These are phyloP conservation scores for Arenaria interpres DNA, from an alignment of 2,113 vertebrate species.

Conservation along the genomic window DNA sequence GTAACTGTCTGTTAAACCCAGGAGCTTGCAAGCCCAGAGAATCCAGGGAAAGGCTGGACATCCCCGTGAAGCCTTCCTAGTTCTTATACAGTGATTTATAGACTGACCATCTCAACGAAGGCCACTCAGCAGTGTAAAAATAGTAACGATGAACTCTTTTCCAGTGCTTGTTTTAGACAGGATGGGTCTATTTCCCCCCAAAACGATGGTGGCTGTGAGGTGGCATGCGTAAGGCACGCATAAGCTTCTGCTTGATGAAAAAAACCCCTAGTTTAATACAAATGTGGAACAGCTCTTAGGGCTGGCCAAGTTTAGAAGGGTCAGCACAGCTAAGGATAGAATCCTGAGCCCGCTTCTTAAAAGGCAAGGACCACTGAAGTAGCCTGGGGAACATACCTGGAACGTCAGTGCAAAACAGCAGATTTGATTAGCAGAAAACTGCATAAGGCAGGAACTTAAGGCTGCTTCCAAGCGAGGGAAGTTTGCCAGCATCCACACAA, in stretches of 20 bases:
- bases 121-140: no score
- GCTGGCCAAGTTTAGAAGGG: background rate
- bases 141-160: background rate
- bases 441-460: background rate
- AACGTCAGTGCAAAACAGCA: conserved; percentile 6
- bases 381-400: conserved; percentile 12
- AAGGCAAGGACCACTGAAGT: background rate
- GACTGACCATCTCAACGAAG: background rate
- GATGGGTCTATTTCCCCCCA: background rate
- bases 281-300: background rate
- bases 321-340: background rate
- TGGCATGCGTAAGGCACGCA: background rate
- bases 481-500: conserved; percentile 31
- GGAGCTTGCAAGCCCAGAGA: background rate
- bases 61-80: background rate
- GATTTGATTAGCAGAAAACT: conserved; percentile 22
- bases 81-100: background rate
- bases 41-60: background rate
- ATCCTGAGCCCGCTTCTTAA: background rate
- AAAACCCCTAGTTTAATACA: background rate
- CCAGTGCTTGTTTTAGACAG: background rate
- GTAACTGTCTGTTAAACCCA: background rate
- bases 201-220: background rate
- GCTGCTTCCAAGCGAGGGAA: conserved; percentile 25
- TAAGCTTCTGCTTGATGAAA: background rate